phyloP scores from a whole-genome alignment of 92 coral and sea anemone species.

The Parazoanthus atlanticus region DNA sequence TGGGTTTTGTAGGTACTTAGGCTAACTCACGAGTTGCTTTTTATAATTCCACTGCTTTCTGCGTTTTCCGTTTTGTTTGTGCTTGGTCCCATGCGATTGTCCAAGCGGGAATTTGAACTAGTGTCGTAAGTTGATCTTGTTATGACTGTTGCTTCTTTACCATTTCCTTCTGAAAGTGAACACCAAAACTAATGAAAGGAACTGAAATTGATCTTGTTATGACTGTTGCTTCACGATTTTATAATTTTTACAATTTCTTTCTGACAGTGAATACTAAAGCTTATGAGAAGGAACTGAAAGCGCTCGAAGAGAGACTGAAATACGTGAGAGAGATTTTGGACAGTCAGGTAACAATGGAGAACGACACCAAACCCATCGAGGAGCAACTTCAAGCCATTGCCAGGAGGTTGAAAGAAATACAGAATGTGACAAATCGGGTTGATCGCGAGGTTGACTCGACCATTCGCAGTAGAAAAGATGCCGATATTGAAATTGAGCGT shows the following conservation, averaged over 20 bases:
- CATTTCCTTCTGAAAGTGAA: constrained; percentile 29
- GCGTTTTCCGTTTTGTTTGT: too few relatives aligned
- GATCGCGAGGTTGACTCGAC: constrained; percentile 52
- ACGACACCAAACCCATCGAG: constrained; percentile 73
- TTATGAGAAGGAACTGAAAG: constrained; percentile 74
- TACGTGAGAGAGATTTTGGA: constrained; percentile 68
- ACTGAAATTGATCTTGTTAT: neutral
- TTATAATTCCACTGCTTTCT: too few relatives aligned
- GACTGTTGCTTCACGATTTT: neutral
- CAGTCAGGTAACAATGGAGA: constrained; percentile 72
- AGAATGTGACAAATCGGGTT: constrained; percentile 47
- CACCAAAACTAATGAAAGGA: constrained; percentile 75
- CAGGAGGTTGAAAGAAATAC: constrained; percentile 51
- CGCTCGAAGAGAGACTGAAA: constrained; percentile 73
- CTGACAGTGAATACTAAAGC: constrained; percentile 62
- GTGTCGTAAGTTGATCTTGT: neutral
- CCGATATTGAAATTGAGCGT: constrained; percentile 69
- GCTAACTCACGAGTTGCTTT: too few relatives aligned
- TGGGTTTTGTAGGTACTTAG: too few relatives aligned
- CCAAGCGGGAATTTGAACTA: neutral
- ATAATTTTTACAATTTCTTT: neutral
- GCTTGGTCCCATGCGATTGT: too few relatives aligned
- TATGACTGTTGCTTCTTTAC: neutral
- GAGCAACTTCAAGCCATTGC: constrained; percentile 53
- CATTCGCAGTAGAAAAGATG: constrained; percentile 50